Percentiles rank a stretch among this genome's conserved stretches.
phyloP scores from a whole-genome alignment of 2,113 vertebrate species.

The Dunckerocampus dactyliophorus region DNA sequence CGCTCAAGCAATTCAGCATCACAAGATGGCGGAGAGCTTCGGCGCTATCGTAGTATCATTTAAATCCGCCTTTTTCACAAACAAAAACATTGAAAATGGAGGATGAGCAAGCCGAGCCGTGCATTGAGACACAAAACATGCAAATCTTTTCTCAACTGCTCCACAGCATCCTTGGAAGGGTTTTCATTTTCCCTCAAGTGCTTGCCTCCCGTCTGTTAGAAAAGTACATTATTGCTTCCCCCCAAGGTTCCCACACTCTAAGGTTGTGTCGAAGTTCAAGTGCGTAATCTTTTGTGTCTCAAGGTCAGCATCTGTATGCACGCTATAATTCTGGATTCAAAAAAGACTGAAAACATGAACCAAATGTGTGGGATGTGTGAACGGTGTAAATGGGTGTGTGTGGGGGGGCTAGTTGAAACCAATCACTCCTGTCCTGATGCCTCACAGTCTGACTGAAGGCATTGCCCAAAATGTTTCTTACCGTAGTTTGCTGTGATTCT shows the following conservation, averaged over 20 bases:
- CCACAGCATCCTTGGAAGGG: conserved; percentile 62
- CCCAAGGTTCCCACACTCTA: conserved; percentile 59
- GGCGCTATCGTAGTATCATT: conserved; percentile 14
- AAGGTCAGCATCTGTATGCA: conserved; percentile 58
- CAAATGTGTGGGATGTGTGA: conserved; percentile 20
- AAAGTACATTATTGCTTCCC: conserved; percentile 49
- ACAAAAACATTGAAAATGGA: conserved; percentile 37
- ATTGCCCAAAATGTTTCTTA: neutral
- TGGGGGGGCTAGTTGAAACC: neutral
- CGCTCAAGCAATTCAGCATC: conserved; percentile 34
- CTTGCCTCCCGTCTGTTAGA: conserved; percentile 54
- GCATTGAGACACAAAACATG: neutral
- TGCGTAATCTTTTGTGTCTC: conserved; percentile 60
- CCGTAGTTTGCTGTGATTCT: neutral
- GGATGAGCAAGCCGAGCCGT: conserved; percentile 16
- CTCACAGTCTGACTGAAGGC: neutral
- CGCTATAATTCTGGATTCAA: conserved; percentile 60
- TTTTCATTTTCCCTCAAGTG: conserved; percentile 70
- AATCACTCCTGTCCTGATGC: neutral
- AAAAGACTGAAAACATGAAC: conserved; percentile 31
- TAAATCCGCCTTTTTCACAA: conserved; percentile 25
- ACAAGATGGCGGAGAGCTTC: conserved; percentile 20
- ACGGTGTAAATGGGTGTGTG: conserved; percentile 9
- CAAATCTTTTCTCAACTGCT: conserved; percentile 56
- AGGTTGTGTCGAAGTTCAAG: conserved; percentile 57